phyloP scores from a whole-genome alignment of 2,113 vertebrate species.

The Gobius niger region DNA sequence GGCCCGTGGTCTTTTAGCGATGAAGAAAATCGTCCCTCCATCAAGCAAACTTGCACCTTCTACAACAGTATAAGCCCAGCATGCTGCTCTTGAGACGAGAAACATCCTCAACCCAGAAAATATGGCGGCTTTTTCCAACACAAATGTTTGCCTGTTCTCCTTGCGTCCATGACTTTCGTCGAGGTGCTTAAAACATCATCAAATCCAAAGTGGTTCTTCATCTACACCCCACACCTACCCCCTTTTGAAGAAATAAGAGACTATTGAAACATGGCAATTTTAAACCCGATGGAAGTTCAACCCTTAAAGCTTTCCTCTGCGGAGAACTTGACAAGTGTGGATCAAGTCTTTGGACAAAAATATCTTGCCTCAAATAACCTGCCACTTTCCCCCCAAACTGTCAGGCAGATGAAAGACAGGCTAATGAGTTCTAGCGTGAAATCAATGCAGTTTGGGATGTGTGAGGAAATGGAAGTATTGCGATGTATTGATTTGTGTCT shows the following conservation, averaged over 20 bases:
- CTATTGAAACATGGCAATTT: background rate
- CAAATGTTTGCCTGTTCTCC: no score
- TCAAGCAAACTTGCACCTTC: no score
- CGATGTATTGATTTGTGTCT: constrained; percentile 64
- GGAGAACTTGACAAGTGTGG: background rate
- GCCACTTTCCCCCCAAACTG: background rate
- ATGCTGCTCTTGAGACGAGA: no score
- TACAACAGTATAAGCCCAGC: no score
- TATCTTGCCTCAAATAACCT: background rate
- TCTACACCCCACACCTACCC: no score
- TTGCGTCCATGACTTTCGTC: no score
- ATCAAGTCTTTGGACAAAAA: background rate
- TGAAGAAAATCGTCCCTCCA: no score
- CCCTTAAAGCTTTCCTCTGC: background rate
- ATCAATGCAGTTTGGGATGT: constrained; percentile 65
- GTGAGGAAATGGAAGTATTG: constrained; percentile 61
- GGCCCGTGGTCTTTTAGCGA: no score
- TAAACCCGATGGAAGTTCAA: background rate
- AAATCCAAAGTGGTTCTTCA: no score
- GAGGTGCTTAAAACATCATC: no score
- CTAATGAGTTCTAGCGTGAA: constrained; percentile 51
- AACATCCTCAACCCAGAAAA: no score
- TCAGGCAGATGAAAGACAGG: background rate
- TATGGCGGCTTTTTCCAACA: no score
- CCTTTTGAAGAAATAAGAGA: background rate